These are phyloP conservation scores for Eutolmus rufibarbis DNA, from an alignment of 2,888 invertebrate genomes.

Conservation along the genomic window DNA sequence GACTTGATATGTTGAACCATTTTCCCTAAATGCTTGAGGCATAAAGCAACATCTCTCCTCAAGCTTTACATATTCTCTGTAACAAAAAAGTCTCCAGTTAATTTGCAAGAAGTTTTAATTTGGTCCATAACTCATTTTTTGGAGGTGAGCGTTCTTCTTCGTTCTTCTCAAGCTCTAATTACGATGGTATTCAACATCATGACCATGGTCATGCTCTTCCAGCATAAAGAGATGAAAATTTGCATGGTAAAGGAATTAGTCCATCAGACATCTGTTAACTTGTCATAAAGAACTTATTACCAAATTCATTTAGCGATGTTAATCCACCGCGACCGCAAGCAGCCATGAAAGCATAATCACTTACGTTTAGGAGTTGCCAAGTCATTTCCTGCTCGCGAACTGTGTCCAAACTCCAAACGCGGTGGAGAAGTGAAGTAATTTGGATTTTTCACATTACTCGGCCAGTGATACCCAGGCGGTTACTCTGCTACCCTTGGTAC, in stretches of 20 bases:
- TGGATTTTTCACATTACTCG: background rate
- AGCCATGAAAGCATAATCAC: conserved; percentile 23
- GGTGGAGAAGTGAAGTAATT: background rate
- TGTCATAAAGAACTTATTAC: conserved; percentile 10
- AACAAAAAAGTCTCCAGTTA: background rate
- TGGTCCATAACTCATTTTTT: background rate
- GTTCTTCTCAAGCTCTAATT: background rate
- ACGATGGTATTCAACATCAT: background rate
- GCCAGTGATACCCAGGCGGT: background rate
- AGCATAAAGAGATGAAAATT: background rate
- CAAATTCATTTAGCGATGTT: background rate
- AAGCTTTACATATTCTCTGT: background rate
- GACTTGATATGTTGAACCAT: background rate
- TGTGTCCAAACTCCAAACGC: background rate
- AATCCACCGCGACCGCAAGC: conserved; percentile 24
- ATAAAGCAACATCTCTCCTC: background rate
- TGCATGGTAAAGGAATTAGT: background rate
- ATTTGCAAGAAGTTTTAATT: background rate
- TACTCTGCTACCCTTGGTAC: background rate
- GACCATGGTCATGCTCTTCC: background rate
- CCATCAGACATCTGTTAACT: background rate
- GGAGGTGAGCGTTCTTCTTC: background rate
- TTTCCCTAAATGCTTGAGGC: background rate
- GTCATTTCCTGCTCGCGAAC: conserved; percentile 8
- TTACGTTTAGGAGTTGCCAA: background rate